Base-by-base conservation (phyloP, 2,888 invertebrate genomes). In the Mimachlamys varia region DNA sequence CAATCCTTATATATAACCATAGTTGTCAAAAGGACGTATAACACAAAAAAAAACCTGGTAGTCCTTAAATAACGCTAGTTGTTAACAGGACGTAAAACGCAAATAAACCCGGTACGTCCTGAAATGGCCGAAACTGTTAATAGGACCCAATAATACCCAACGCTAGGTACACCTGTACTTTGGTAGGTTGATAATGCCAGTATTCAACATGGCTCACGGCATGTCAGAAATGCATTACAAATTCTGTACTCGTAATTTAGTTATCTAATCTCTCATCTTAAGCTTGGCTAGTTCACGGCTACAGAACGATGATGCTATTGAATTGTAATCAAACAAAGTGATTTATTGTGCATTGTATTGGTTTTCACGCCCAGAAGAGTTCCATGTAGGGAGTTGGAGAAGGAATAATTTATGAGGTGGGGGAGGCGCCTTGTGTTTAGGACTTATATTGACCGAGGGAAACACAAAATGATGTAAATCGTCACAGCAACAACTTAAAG, bases 401-500 rank as follows among this genome's bases (percentile, higher is more conserved):
- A n/a, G n/a, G 76, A 76, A 33, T 76, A 76, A n/a, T 76, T 76
- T 76, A 76, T 76, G 33, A 76, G 76, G 19, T 33, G 76, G 76
- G 76, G 76, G 76, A 33, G 76, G 76, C 10, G 12, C 27, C 33
- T 76, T 3, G 12, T 76, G 33, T 76, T 12, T 76, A 33, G 76
- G 27, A 76, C 15, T 0, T 76, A 27, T 76, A 76, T 27, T 33
- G 76, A 33, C 76, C 33, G 33, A 27, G 76, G 22, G 22, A 62
- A 53, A n/a, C 62, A 62, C 62, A 22, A n/a, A 76, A 27, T 7
- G 76, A 27, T 33, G 3, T 7, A 76, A 27, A 76, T 76, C 33
- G 33, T 7, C 33, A 0, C 22, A 22, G 22, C 76, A 33, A 76
- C 12, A 27, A 76, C 33, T 5, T 76, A 33, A 5, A 76, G 33